Evolutionary conservation across 2,888 invertebrate genomes (phyloP).

Genomic region (Sphaerophoria rueppellii): DNA sequence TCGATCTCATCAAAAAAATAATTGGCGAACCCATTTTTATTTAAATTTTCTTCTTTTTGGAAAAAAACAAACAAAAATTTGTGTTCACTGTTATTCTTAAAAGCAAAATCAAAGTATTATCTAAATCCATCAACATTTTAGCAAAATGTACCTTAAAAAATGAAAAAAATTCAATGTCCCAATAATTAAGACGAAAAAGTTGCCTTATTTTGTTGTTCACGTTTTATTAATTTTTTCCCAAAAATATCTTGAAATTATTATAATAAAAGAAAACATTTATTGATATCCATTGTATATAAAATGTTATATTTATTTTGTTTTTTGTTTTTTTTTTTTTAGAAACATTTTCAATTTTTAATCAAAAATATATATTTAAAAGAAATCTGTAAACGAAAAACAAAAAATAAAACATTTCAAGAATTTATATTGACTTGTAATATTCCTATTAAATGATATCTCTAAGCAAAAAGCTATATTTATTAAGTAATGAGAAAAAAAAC

Average conservation of each 20-base stretch:
- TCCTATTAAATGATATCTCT: constrained; percentile 69
- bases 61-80: constrained; percentile 37
- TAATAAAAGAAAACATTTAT: constrained; percentile 22
- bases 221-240: constrained; percentile 30
- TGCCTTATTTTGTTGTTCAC: constrained; percentile 72
- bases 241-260: constrained; percentile 10
- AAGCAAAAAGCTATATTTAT: constrained; percentile 72
- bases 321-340: not conserved
- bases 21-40: constrained; percentile 59
- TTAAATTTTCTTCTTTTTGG: constrained; percentile 36
- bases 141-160: constrained; percentile 67
- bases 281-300: constrained; percentile 60
- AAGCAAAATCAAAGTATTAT: constrained; percentile 55
- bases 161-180: constrained; percentile 49
- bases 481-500: constrained; percentile 43
- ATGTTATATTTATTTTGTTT: constrained; percentile 5
- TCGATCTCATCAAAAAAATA: constrained; percentile 59
- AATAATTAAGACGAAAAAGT: constrained; percentile 70
- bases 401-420: constrained; percentile 39
- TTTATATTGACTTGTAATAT: constrained; percentile 73
- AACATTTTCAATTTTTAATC: constrained; percentile 47
- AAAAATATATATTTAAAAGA: constrained; percentile 32
- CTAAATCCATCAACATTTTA: constrained; percentile 64
- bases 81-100: constrained; percentile 63
- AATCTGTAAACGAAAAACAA: constrained; percentile 27